Base-by-base conservation (phyloP, 2,797 vertebrate genomes). In the Silurus lanzhouensis region DNA sequence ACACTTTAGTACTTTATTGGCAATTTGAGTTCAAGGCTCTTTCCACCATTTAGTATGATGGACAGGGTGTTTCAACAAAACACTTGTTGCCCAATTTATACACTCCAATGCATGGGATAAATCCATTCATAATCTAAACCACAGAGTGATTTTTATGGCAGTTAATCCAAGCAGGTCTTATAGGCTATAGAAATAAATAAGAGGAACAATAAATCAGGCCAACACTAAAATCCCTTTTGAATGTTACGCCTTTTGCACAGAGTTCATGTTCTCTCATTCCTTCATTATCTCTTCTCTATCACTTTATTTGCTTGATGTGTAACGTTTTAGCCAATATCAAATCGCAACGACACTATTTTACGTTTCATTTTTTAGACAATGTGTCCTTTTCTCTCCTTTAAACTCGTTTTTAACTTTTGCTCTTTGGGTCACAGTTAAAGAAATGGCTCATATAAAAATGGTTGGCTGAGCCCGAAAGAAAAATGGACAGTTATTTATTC, bases 1-100 rank as follows among this genome's bases (percentile, higher is more conserved):
- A 92, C 88, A 88, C 93, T 94, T 94, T 94, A 93, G 92, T 90
- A 93, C 89, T 87, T 90, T 79, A 86, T 81, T 84, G 78, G 88
- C 87, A 90, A 90, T 89, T 88, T 92, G 92, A 93, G 93, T 94
- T 92, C 91, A 66, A 87, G 90, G 89, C 88, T 90, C 90, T 92
- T 92, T 92, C 91, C 91, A 91, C 91, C 93, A 85, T 57, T 83
- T 57, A 76, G 52, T n/a, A 12, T 78, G 74, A 7, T 68, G 75
- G 31, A 57, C 27, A 84, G 60, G n/a, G 83, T 31, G 82, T 17
- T 55, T 60, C 82, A 61, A 60, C 83, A 82, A 68, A 83, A 19
- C 66, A 70, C 61, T 72, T 83, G 64, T 74, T 86, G 25, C 25
- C 31, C 22, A 86, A 31, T 66, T 74, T 66, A 74, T 79, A 66